These are phyloP conservation scores for Micronycteris hirsuta DNA, from an alignment of 2,113 vertebrate genomes.

Conservation along the genomic window DNA sequence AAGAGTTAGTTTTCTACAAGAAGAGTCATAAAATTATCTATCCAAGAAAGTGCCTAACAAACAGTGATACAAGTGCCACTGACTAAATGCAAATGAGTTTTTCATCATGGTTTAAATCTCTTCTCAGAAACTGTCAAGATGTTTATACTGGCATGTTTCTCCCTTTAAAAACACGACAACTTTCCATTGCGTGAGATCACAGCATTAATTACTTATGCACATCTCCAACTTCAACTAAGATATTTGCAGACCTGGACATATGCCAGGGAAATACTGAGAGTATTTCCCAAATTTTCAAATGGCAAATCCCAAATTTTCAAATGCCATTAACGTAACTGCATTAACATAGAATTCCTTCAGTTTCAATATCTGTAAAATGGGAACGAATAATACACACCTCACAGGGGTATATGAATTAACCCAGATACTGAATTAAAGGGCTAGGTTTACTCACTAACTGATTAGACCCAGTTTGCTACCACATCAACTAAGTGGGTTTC, in stretches of 20 bases:
- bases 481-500: not conserved
- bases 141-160: conserved; percentile 23
- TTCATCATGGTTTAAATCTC: not conserved
- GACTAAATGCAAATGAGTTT: conserved; percentile 30
- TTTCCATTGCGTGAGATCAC: not conserved
- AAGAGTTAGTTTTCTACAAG: not conserved
- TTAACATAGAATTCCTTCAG: not conserved
- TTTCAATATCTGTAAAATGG: not conserved
- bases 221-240: not conserved
- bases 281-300: not conserved
- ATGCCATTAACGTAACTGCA: not conserved
- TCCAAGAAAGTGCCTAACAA: not conserved
- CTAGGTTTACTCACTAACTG: not conserved
- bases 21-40: not conserved
- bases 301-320: not conserved
- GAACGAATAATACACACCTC: not conserved
- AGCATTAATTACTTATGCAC: not conserved
- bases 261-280: not conserved
- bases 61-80: not conserved
- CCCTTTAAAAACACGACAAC: conserved; percentile 18
- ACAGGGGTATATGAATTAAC: not conserved
- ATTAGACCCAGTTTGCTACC: not conserved
- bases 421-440: not conserved
- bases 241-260: not conserved
- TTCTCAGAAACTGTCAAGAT: conserved; percentile 26